Percentiles rank a stretch among this genome's conserved stretches.
Conservation (phyloP, 2,888 invertebrate genomes). For the Ptychoptera albimana region DNA sequence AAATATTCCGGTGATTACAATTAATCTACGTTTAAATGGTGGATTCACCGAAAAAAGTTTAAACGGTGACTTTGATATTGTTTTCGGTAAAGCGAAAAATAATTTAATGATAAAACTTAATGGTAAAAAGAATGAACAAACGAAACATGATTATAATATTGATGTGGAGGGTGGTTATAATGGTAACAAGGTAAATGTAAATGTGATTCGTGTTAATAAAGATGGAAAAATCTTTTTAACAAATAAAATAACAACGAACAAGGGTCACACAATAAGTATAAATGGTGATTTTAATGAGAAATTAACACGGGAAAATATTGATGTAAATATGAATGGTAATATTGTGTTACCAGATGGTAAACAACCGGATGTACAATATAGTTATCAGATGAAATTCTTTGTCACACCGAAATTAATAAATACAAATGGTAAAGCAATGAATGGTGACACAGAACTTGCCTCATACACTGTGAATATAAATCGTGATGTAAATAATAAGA, state of each 20-base stretch:
- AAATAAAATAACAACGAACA: not conserved
- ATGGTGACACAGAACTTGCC: slow-evolving; percentile 18
- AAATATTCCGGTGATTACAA: no score
- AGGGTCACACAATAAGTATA: no score
- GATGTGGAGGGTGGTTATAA: no score
- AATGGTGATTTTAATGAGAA: no score
- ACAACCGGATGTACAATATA: slow-evolving; percentile 15
- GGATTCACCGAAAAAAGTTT: slow-evolving; percentile 22
- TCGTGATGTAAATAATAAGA: slow-evolving; percentile 27
- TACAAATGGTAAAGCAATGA: slow-evolving; percentile 26
- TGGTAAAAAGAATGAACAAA: no score
- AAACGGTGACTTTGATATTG: slow-evolving; percentile 20
- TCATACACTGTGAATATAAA: slow-evolving; percentile 18
- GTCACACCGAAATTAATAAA: slow-evolving; percentile 27
- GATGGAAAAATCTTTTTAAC: not conserved
- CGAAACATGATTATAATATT: no score
- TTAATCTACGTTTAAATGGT: no score
- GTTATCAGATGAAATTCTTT: slow-evolving; percentile 4
- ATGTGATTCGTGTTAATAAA: not conserved
- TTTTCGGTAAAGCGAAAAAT: no score
- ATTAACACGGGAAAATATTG: no score
- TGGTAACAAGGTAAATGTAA: no score
- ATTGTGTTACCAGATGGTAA: slow-evolving; percentile 15
- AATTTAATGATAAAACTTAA: no score
- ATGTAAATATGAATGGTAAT: no score